Conservation (phyloP, 1,140 invertebrate species). For the Listronotus oregonensis region DNA sequence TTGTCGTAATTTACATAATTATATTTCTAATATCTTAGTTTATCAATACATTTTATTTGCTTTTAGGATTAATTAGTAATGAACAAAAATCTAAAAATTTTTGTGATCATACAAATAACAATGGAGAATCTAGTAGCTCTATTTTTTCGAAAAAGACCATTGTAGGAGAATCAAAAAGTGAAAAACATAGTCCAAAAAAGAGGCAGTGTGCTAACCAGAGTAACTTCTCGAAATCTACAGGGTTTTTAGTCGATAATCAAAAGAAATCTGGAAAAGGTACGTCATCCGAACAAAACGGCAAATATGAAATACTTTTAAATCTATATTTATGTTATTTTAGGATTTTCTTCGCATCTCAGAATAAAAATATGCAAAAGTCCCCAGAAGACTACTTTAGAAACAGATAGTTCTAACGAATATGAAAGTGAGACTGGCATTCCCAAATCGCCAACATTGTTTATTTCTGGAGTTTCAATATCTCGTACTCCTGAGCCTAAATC, state of each 20-base stretch:
- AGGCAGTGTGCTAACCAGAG: constrained; percentile 37
- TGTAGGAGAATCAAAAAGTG: constrained; percentile 42
- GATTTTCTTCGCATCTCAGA: constrained; percentile 44
- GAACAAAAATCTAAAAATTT: constrained; percentile 46
- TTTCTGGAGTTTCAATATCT: constrained; percentile 66
- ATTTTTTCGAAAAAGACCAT: constrained; percentile 28
- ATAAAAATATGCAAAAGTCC: constrained; percentile 53
- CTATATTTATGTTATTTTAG: constrained; percentile 10
- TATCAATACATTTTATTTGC: background rate
- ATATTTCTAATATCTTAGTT: too few species aligned
- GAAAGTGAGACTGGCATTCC: constrained; percentile 65
- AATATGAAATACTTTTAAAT: background rate
- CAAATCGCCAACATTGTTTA: constrained; percentile 64
- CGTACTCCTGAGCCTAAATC: constrained; percentile 62
- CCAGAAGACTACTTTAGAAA: constrained; percentile 52
- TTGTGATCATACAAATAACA: constrained; percentile 35
- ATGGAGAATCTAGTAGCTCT: constrained; percentile 1
- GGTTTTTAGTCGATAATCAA: constrained; percentile 48
- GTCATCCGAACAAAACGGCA: background rate
- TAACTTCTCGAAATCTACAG: constrained; percentile 52
- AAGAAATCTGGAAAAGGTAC: constrained; percentile 39
- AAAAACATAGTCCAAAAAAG: constrained; percentile 51
- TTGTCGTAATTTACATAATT: too few species aligned
- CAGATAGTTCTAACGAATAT: constrained; percentile 63
- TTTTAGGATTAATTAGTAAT: constrained; percentile 41